Conservation (phyloP, 2,888 invertebrate species). For the Aspidapion aeneum region DNA sequence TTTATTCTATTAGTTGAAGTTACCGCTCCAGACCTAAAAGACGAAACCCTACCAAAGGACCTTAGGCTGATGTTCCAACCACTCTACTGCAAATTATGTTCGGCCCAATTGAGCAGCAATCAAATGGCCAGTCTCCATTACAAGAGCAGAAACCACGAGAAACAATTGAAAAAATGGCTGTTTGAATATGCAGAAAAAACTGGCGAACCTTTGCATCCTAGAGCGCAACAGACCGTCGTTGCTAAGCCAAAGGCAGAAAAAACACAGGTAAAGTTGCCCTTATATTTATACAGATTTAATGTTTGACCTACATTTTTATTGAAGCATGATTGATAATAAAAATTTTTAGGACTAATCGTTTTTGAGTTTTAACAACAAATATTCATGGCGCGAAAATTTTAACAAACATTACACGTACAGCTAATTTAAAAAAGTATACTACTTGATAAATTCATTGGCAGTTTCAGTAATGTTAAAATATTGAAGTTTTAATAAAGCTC, state of each 20-base stretch:
- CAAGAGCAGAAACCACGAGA: conserved; percentile 54
- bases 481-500: too few relatives aligned
- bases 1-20: conserved; percentile 38
- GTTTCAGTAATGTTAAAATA: too few relatives aligned
- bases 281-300: not conserved
- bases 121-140: conserved; percentile 53
- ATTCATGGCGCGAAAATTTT: too few relatives aligned
- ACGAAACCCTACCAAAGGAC: conserved; percentile 46
- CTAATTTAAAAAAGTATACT: too few relatives aligned
- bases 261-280: not conserved
- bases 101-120: conserved; percentile 47
- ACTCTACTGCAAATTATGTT: conserved; percentile 52
- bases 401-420: too few relatives aligned
- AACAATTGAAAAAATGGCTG: conserved; percentile 51
- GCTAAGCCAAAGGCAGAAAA: conserved; percentile 4
- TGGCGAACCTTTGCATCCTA: conserved; percentile 46
- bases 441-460: too few relatives aligned
- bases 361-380: too few relatives aligned
- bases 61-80: conserved; percentile 50
- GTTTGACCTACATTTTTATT: too few relatives aligned
- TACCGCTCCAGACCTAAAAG: conserved; percentile 37
- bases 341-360: too few relatives aligned
- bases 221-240: conserved; percentile 18
- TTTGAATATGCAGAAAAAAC: conserved; percentile 44
- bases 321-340: too few relatives aligned